Percentiles rank a stretch among this genome's conserved stretches.
Evolutionary conservation across 2,113 vertebrate genomes (phyloP).

Genomic region (Isichthys henryi): DNA sequence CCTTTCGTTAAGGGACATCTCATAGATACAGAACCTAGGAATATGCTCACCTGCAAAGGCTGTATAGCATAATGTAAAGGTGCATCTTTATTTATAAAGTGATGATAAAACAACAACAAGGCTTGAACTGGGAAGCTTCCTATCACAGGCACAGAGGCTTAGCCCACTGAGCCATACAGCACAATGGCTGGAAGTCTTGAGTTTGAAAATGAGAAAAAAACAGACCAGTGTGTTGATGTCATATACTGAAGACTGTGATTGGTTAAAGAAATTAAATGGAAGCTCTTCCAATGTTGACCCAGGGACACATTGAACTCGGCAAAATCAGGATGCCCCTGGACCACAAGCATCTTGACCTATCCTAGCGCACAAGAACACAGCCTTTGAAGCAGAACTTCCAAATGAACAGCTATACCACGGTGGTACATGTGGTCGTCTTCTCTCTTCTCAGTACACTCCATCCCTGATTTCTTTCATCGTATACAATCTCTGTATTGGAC

Average conservation of each 20-base stretch:
- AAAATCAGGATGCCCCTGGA: neutral
- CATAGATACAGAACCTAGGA: no score
- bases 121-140: neutral
- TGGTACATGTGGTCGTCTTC: neutral
- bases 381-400: neutral
- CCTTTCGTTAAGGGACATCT: neutral
- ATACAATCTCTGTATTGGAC: no score
- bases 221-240: neutral
- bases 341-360: neutral
- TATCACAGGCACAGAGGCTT: neutral
- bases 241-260: neutral
- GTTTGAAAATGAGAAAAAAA: neutral
- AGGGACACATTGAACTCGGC: neutral
- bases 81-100: neutral
- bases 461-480: neutral
- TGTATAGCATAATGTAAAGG: no score
- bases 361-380: neutral
- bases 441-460: neutral
- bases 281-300: no score
- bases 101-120: neutral
- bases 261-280: neutral
- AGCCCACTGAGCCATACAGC: neutral
- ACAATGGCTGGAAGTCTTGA: neutral
- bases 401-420: neutral
- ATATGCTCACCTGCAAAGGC: no score